Evolutionary conservation across 2,797 vertebrate species (phyloP).

Genomic region (Falco cherrug): DNA sequence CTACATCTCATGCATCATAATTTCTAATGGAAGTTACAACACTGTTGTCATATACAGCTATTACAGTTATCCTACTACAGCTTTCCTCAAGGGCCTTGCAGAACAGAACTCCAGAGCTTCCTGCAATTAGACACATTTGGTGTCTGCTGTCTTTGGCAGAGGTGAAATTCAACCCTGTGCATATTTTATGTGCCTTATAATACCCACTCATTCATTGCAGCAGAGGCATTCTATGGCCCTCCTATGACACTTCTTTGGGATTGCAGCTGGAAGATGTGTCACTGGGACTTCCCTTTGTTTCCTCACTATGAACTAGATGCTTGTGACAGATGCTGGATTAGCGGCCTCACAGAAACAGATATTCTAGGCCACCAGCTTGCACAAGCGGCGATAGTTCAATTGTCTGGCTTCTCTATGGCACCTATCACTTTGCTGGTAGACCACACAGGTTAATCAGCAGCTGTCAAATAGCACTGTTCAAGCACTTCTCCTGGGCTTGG

Average conservation of each 20-base stretch:
- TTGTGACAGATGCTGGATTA: slow-evolving; percentile 39
- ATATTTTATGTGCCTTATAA: neutral
- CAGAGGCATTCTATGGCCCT: slow-evolving; percentile 3
- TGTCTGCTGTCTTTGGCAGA: neutral
- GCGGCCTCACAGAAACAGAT: neutral
- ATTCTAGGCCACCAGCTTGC: neutral
- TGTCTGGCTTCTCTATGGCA: neutral
- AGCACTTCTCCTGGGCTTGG: neutral
- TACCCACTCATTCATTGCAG: neutral
- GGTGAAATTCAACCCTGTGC: neutral
- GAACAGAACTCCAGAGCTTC: neutral
- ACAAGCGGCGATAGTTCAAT: neutral
- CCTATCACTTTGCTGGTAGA: neutral
- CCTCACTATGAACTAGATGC: neutral
- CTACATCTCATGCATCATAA: neutral
- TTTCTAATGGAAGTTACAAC: neutral
- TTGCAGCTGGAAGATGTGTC: slow-evolving; percentile 45
- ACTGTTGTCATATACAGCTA: neutral
- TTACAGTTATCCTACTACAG: neutral
- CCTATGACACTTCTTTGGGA: neutral
- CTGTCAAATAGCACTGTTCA: neutral
- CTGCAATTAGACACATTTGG: neutral
- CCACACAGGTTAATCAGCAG: neutral
- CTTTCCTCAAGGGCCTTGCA: neutral
- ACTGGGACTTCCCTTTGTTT: slow-evolving; percentile 1